Base-by-base conservation (phyloP, 1,140 invertebrate species). In the Nilaparvata lugens region DNA sequence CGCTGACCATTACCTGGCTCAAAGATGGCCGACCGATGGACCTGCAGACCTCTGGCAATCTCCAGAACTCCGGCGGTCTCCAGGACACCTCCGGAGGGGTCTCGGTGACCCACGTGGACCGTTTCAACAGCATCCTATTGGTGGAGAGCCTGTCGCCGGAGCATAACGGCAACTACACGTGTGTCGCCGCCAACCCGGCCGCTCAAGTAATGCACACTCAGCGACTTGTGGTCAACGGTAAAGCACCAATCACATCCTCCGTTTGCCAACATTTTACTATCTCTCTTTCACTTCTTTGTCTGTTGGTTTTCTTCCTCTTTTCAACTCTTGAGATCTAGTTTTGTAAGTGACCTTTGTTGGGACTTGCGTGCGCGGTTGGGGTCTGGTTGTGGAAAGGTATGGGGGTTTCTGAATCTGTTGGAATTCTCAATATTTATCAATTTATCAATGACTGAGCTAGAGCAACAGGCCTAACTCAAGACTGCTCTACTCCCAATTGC, bases 171-270 rank as follows among this genome's bases (percentile, higher is more conserved):
- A 86, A 87, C 75, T 87, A 88, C 73, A 83, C 84, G 40, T 88
- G 86, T 73, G 79, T 85, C 66, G 85, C 85, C 61, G 76, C 81
- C 64, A 88, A 88, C 71, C 76, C 80, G 51, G 87, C 86, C 61
- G 86, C 84, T 60, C 81, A 85, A 73, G 83, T 86, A 73, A 80
- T 82, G 59, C 82, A 85, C 70, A 85, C 84, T 59, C 85, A 87
- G 73, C 81, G 82, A 66, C 79, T 91, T 65, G 78, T 83, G 75
- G 87, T 91, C 72, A 87, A 91, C 75, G 88, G 88, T 91, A 87
- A 87, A 66, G 35, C 45, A 43, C 16, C 48, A 24, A n/a, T 65
- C 53, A 52, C 45, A 56, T 24, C 6, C 25, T 52, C 31, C 43
- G 35, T 52, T 18, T 52, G 40, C 35, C 18, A 42, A 35, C 38